Evolutionary conservation across 2,888 invertebrate species (phyloP).

Genomic region (Drosophila emarginata): DNA sequence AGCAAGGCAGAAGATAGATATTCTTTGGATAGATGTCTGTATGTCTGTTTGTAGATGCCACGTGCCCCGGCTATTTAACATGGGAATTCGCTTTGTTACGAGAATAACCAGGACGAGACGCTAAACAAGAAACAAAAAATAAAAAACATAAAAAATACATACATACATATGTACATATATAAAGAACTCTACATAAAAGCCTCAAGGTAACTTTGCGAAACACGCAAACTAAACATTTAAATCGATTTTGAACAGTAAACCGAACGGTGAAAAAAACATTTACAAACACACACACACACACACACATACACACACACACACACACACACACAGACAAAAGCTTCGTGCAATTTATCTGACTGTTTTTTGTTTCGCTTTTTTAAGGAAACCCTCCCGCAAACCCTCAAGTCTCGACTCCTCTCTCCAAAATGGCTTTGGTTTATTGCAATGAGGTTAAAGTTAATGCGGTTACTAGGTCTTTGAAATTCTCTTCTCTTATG

Average conservation of each 20-base stretch:
- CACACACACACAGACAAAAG: background rate
- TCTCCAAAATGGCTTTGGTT: constrained; percentile 20
- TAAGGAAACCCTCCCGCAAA: background rate
- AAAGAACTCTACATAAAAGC: constrained; percentile 39
- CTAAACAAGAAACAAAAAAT: constrained; percentile 10
- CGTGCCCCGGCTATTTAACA: constrained; percentile 46
- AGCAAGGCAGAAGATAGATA: constrained; percentile 20
- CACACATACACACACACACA: constrained; percentile 22
- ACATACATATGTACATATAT: constrained; percentile 22
- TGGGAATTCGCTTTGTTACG: constrained; percentile 41
- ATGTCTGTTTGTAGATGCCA: constrained; percentile 31
- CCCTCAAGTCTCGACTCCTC: background rate
- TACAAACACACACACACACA: constrained; percentile 4
- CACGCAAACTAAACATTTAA: constrained; percentile 71
- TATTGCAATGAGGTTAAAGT: constrained; percentile 38
- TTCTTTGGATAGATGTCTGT: background rate
- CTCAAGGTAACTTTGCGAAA: constrained; percentile 63
- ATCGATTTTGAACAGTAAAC: constrained; percentile 52
- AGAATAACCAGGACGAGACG: constrained; percentile 40
- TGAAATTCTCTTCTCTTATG: constrained; percentile 23
- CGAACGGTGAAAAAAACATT: constrained; percentile 44
- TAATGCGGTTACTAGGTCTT: constrained; percentile 30
- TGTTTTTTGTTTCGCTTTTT: constrained; percentile 19
- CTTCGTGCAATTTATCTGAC: constrained; percentile 45
- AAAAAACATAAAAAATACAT: constrained; percentile 21